Evolutionary conservation across 2,888 invertebrate species (phyloP).

Genomic region (Cistogaster globosa): DNA sequence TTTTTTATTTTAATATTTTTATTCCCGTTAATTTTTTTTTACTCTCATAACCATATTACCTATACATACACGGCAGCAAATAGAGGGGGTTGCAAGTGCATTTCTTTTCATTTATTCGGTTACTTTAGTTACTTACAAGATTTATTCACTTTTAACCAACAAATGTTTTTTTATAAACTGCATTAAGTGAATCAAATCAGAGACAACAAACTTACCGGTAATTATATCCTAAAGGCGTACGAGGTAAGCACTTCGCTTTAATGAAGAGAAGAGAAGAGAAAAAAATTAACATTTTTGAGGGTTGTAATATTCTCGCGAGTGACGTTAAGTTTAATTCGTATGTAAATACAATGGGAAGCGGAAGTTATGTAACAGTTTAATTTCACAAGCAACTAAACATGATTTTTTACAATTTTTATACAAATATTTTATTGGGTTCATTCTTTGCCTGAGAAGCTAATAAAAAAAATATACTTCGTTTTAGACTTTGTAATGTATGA

Average conservation of each 20-base stretch:
- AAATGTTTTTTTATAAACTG: conserved; percentile 1
- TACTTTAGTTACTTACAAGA: conserved; percentile 8
- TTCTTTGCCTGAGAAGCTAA: no score
- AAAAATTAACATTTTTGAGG: neutral
- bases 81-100: conserved; percentile 37
- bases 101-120: conserved; percentile 28
- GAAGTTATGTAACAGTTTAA: neutral
- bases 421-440: no score
- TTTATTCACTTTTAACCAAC: neutral
- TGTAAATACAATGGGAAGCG: neutral
- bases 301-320: neutral
- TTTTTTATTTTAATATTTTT: neutral
- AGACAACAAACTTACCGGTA: neutral
- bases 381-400: neutral
- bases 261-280: neutral
- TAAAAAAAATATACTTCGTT: no score
- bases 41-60: neutral
- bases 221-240: neutral
- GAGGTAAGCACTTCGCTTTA: neutral
- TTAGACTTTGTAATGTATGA: no score
- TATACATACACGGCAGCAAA: neutral
- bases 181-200: neutral
- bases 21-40: neutral
- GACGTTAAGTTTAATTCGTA: neutral
- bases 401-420: neutral